These are phyloP conservation scores for Siniperca knerii DNA, from an alignment of 2,113 vertebrate genomes.

Conservation along the genomic window DNA sequence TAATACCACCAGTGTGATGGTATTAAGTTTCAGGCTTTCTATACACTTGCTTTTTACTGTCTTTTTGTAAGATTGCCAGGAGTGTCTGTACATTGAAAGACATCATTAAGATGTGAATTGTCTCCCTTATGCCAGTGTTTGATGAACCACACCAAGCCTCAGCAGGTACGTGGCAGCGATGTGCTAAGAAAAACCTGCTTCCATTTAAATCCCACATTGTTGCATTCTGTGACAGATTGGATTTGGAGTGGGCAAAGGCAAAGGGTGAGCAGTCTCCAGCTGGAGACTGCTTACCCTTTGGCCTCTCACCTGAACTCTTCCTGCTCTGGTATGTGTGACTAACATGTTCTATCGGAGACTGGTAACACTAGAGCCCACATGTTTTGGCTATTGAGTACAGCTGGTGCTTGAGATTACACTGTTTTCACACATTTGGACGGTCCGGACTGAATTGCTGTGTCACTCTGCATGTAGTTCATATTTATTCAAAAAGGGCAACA, in stretches of 20 bases:
- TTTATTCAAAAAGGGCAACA: slow-evolving; percentile 46
- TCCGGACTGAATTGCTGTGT: slow-evolving; percentile 31
- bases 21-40: slow-evolving; percentile 24
- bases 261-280: slow-evolving; percentile 58
- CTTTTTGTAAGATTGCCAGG: slow-evolving; percentile 32
- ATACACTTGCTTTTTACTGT: slow-evolving; percentile 4
- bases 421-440: slow-evolving; percentile 38
- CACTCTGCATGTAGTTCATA: slow-evolving; percentile 35
- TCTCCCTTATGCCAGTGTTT: slow-evolving; percentile 48
- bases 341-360: slow-evolving; percentile 60
- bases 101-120: slow-evolving; percentile 53
- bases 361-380: slow-evolving; percentile 74
- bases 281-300: slow-evolving; percentile 72
- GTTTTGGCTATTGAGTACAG: slow-evolving; percentile 64
- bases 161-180: slow-evolving; percentile 63
- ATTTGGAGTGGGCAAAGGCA: slow-evolving; percentile 55
- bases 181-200: slow-evolving; percentile 58
- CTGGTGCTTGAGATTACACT: slow-evolving; percentile 57
- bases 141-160: slow-evolving; percentile 53
- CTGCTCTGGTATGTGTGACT: slow-evolving; percentile 81
- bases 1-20: slow-evolving; percentile 39
- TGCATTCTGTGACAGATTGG: slow-evolving; percentile 71
- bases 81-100: slow-evolving; percentile 50
- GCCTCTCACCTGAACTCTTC: slow-evolving; percentile 72
- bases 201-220: slow-evolving; percentile 62